A percentile compares a stretch with the other conserved stretches of the same genome.
phyloP scores from a whole-genome alignment of 2,113 vertebrate species.

The Limnothrissa miodon region DNA sequence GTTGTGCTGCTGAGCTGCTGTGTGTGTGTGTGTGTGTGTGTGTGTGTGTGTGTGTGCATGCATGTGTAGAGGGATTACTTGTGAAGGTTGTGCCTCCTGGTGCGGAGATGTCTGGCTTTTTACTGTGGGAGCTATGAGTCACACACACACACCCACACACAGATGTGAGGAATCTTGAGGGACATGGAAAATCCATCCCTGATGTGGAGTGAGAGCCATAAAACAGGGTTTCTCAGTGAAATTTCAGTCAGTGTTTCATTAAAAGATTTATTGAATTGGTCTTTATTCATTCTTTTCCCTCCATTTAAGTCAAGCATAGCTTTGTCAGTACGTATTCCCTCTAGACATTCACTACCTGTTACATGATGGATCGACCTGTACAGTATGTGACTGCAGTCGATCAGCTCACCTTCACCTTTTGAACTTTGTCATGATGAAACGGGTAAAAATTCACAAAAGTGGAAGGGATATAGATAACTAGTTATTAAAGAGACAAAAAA shows the following conservation, averaged over 20 bases:
- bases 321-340: too few species aligned
- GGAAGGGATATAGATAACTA: too few species aligned
- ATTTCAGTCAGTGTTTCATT: not conserved
- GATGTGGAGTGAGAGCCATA: not conserved
- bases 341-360: too few species aligned
- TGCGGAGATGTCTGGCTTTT: slow-evolving; percentile 34
- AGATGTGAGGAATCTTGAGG: not conserved
- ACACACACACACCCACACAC: slow-evolving; percentile 36
- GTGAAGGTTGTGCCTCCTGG: slow-evolving; percentile 20
- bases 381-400: too few species aligned
- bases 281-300: not conserved
- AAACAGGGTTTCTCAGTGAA: not conserved
- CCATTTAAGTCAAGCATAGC: too few species aligned
- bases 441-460: too few species aligned
- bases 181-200: not conserved
- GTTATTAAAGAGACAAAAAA: too few species aligned
- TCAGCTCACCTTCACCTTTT: too few species aligned
- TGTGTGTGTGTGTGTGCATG: not conserved
- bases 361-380: too few species aligned
- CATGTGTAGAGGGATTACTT: not conserved
- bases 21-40: not conserved
- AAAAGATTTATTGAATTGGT: not conserved
- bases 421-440: too few species aligned
- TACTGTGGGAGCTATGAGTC: slow-evolving; percentile 55
- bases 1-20: too few species aligned